Evolutionary conservation across 2,888 invertebrate genomes (phyloP), one percentile per base, ranked within the genome.

Genomic region (Willowsia nigromaculata): DNA sequence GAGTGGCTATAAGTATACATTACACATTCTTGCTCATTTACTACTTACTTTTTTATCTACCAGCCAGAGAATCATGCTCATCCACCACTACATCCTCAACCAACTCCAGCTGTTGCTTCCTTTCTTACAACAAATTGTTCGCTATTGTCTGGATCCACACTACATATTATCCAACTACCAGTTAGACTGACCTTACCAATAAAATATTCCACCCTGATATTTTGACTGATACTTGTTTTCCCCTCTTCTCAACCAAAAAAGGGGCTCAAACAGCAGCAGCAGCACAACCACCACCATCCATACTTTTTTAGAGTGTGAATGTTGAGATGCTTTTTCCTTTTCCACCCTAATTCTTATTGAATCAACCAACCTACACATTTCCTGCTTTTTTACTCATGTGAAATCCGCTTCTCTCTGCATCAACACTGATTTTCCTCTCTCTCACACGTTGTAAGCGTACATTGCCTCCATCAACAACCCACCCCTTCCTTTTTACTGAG

Each of bases 71-170:
- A 43, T 71, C 74, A 47, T 74, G 9, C 11, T 47, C 71, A 4
- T 27, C 65, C 40, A 0, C 74, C 53, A 76, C 50, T 15, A 37
- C 68, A 87, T 81, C 71, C 87, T 87, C 71, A 56, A 37, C 62
- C 40, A 25, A 27, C 33, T 74, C 88, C 88, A 88, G 88, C 88
- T 88, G 88, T 88, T 88, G 88, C 88, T 83, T 88, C 88, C 88
- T 83, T 37, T 65, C 37, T 62, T 59, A 43, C 71, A 18, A 25
- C 47, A 43, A 25, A 25, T 2, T 30, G 13, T 62, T 30, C 59
- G 27, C 13, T 62, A 22, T 37, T 22, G 18, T 30, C 50, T 4
- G n/a, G n/a, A n/a, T n/a, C 50, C 15, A 27, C 22, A n/a, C 53
- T 9, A 47, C 25, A 47, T 18, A 53, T n/a, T n/a, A n/a, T n/a